phyloP scores from a whole-genome alignment of 2,888 invertebrate genomes.

The Nephrotoma flavescens region DNA sequence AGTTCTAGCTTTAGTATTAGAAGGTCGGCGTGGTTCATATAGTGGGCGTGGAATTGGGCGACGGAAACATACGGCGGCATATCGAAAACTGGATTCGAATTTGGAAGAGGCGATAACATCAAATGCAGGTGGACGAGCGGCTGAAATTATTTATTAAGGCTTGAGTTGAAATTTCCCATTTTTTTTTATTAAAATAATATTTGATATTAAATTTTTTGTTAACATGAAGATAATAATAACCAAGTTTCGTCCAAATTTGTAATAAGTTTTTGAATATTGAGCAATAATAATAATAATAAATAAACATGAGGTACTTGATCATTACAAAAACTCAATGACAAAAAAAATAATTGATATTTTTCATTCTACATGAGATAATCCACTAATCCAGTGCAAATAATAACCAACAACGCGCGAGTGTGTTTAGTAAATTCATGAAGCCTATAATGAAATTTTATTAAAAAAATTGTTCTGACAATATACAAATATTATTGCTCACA shows the following conservation, averaged over 20 bases:
- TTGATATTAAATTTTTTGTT: background rate
- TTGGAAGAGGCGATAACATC: constrained; percentile 52
- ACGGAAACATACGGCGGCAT: constrained; percentile 45
- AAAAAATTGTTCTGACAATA: too few species aligned
- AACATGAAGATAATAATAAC: background rate
- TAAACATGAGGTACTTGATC: too few species aligned
- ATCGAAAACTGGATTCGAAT: constrained; percentile 49
- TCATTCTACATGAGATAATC: too few species aligned
- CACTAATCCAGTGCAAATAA: too few species aligned
- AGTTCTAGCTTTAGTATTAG: constrained; percentile 47
- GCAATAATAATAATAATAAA: background rate
- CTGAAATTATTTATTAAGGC: constrained; percentile 18
- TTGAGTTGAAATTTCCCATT: background rate
- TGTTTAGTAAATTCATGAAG: too few species aligned
- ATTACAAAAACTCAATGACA: too few species aligned
- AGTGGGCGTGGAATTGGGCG: constrained; percentile 24
- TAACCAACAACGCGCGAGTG: too few species aligned
- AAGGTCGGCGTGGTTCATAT: constrained; percentile 33
- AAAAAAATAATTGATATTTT: too few species aligned
- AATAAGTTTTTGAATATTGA: background rate
- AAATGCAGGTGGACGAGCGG: constrained; percentile 12
- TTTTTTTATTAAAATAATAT: background rate
- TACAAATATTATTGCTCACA: too few species aligned
- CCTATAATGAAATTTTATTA: too few species aligned
- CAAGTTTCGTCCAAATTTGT: background rate